A percentile compares a stretch with the other conserved stretches of the same genome.
These are phyloP conservation scores for Danio kyathit DNA, from an alignment of 2,797 vertebrate genomes.

Conservation along the genomic window DNA sequence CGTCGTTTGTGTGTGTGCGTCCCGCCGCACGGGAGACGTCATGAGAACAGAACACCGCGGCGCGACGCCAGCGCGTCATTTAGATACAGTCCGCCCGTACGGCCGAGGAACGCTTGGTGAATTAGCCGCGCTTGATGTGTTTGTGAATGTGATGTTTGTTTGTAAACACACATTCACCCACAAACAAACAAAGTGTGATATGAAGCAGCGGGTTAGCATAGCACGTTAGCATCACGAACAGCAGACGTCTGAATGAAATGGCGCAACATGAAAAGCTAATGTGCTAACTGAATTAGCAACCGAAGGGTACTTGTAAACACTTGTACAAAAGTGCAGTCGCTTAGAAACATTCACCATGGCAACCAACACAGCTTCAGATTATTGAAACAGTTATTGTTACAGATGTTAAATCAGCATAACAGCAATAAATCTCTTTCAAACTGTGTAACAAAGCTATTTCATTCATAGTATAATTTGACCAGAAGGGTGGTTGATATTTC, in stretches of 20 bases:
- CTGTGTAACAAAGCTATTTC: not conserved
- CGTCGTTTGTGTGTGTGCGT: slow-evolving; percentile 81
- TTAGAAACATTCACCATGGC: slow-evolving; percentile 23
- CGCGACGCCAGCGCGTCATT: slow-evolving; percentile 51
- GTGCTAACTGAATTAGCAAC: slow-evolving; percentile 17
- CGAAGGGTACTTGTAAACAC: not conserved
- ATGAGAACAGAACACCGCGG: slow-evolving; percentile 66
- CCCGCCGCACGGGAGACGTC: slow-evolving; percentile 85
- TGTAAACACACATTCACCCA: not conserved
- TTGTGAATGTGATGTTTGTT: slow-evolving; percentile 7
- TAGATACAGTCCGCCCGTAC: slow-evolving; percentile 8
- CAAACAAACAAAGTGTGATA: not conserved
- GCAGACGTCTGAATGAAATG: not conserved
- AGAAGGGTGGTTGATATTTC: not conserved
- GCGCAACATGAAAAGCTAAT: slow-evolving; percentile 14
- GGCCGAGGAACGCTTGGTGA: not conserved
- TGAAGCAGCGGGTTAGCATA: slow-evolving; percentile 19
- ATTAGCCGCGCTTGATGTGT: slow-evolving; percentile 5
- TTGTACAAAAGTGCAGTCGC: not conserved
- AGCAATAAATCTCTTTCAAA: not conserved
- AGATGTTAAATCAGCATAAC: not conserved
- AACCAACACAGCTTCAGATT: not conserved
- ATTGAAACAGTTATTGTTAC: not conserved
- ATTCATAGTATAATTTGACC: not conserved
- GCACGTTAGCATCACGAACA: slow-evolving; percentile 27